Evolutionary conservation across 2,888 invertebrate genomes (phyloP).

Genomic region (Pyrgus malvae): DNA sequence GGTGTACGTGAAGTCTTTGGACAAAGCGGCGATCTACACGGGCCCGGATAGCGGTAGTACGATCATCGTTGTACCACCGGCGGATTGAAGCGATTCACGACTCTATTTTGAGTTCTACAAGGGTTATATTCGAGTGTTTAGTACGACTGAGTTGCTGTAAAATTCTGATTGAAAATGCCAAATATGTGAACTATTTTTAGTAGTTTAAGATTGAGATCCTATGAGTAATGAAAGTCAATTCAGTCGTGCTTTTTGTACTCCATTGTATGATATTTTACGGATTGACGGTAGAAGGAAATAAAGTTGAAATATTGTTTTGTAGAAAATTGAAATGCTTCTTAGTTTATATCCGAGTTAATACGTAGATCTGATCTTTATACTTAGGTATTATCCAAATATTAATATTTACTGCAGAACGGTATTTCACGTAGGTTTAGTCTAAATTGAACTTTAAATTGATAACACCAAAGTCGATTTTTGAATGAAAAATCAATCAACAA

Average conservation of each 20-base stretch:
- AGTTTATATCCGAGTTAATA: neutral
- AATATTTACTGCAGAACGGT: neutral
- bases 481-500: neutral
- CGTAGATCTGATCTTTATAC: constrained; percentile 1
- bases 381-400: neutral
- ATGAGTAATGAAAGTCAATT: neutral
- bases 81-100: constrained; percentile 54
- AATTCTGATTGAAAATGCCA: constrained; percentile 8
- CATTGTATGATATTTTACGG: neutral
- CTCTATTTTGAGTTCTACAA: neutral
- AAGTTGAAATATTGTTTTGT: constrained; percentile 1
- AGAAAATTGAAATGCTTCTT: neutral
- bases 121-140: constrained; percentile 1
- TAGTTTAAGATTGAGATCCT: too few relatives aligned
- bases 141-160: constrained; percentile 4
- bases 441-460: neutral
- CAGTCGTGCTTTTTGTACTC: neutral
- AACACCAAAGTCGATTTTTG: neutral
- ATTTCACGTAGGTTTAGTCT: neutral
- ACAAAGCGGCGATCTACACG: constrained; percentile 62
- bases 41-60: constrained; percentile 71
- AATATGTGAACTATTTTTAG: too few relatives aligned
- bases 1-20: constrained; percentile 60
- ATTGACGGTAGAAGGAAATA: neutral
- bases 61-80: constrained; percentile 70